A percentile compares a stretch with the other conserved stretches of the same genome.
Conservation (phyloP, 2,113 vertebrate species). For the Melanotaenia duboulayi region DNA sequence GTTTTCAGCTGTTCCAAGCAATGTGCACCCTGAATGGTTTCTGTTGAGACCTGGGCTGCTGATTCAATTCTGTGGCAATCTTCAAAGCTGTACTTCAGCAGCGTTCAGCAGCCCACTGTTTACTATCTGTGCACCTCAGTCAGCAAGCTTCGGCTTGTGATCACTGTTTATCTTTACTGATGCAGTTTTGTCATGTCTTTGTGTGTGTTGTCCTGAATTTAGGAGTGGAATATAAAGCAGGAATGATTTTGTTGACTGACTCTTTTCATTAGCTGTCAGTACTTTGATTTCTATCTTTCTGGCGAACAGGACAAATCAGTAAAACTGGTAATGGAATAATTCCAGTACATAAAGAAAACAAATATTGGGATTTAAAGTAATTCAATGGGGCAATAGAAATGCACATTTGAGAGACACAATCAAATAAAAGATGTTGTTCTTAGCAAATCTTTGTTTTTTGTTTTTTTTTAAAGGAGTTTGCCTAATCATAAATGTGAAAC, state of each 20-base stretch:
- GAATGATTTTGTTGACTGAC: background rate
- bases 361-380: background rate
- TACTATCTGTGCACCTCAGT: constrained; percentile 13
- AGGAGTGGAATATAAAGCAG: background rate
- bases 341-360: background rate
- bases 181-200: background rate
- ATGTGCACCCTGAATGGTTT: constrained; percentile 15
- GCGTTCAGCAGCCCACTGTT: constrained; percentile 25
- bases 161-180: constrained; percentile 4
- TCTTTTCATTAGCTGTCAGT: background rate
- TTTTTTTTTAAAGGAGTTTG: no score
- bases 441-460: no score
- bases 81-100: constrained; percentile 21
- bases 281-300: background rate
- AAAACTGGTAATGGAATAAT: background rate
- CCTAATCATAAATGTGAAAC: no score
- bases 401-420: no score
- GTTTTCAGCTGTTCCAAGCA: constrained; percentile 3
- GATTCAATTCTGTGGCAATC: constrained; percentile 37
- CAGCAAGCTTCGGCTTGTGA: constrained; percentile 11
- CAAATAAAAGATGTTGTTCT: no score
- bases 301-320: background rate
- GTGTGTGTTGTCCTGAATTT: constrained; percentile 14
- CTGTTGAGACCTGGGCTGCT: constrained; percentile 25
- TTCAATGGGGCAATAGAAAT: no score